Evolutionary conservation across 2,113 vertebrate genomes (phyloP), one percentile per base, ranked within the genome.

Genomic region (Budorcas taxicolor): DNA sequence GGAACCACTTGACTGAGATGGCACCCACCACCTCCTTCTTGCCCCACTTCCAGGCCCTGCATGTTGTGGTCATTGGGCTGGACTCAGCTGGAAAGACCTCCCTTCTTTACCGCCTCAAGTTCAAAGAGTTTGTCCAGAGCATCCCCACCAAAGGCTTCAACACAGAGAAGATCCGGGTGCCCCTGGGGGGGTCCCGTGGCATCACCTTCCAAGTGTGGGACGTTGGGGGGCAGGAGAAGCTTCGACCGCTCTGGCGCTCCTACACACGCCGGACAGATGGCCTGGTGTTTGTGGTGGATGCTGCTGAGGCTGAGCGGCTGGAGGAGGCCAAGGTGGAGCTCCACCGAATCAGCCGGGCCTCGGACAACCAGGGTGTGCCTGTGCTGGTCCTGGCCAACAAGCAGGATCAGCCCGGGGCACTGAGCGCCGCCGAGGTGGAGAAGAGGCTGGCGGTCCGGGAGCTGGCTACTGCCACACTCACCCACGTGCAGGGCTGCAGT

Each of bases 61-160:
- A 99, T 2, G 99, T 99, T 52, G 99, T 99, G 55, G 99, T 99
- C 16, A 98, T 99, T 13, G 99, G 99, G 21, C 98, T 99, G 55
- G 99, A 99, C 97, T 99, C 99, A 0, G 99, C 99, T 0, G 99
- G 99, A 11, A 99, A 99, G 92, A 99, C 99, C 16, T 99, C 99
- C 0, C 99, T 99, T 76, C 99, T 99, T 36, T 99, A 99, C 97
- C 95, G 99, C 64, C 99, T 99, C 33, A 99, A 99, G 87, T 99
- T 99, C 95, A 99, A 99, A 97, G 99, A 99, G 98, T 99, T 99
- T 97, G 99, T 99, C 90, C 98, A 99, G 76, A 99, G 99, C 0
- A 99, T 99, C 97, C 99, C 99, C 40, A 99, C 99, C 62, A 99
- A 99, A 94, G 99, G 99, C 90, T 99, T 99, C 98, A 99, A 99